Evolutionary conservation across 2,888 invertebrate species (phyloP).

Genomic region (Xestia ashworthii): DNA sequence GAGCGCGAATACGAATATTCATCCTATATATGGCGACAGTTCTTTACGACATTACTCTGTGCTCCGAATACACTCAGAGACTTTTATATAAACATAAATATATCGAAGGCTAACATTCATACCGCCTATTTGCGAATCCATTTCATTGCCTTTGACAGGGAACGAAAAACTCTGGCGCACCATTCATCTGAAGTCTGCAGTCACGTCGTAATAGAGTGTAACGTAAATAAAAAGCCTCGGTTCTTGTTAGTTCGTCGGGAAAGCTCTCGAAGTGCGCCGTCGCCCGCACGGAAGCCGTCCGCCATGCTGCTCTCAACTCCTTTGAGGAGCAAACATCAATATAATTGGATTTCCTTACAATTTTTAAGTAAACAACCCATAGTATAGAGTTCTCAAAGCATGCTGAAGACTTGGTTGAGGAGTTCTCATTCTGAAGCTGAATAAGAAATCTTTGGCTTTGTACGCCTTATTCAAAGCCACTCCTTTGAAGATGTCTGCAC

Average conservation of each 20-base stretch:
- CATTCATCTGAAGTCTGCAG: slow-evolving; percentile 68
- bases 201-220: slow-evolving; percentile 74
- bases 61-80: slow-evolving; percentile 56
- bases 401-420: slow-evolving; percentile 46
- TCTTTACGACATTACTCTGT: slow-evolving; percentile 57
- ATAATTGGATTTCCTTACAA: slow-evolving; percentile 86
- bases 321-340: slow-evolving; percentile 83
- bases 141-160: slow-evolving; percentile 75
- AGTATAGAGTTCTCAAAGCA: slow-evolving; percentile 56
- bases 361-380: slow-evolving; percentile 74
- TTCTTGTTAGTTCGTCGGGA: slow-evolving; percentile 68
- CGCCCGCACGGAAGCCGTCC: slow-evolving; percentile 70
- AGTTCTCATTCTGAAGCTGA: slow-evolving; percentile 46
- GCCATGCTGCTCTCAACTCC: slow-evolving; percentile 73
- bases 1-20: slow-evolving; percentile 38
- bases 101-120: slow-evolving; percentile 54
- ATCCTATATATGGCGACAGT: slow-evolving; percentile 38
- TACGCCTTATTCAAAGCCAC: slow-evolving; percentile 31
- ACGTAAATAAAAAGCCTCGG: slow-evolving; percentile 74
- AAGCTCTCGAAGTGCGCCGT: slow-evolving; percentile 72
- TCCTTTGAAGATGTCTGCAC: slow-evolving; percentile 57
- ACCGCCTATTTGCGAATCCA: slow-evolving; percentile 73
- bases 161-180: slow-evolving; percentile 67
- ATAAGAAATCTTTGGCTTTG: slow-evolving; percentile 52
- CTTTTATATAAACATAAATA: slow-evolving; percentile 59